A percentile compares a stretch with the other conserved stretches of the same genome.
These are phyloP conservation scores for Agelas oroides DNA, from an alignment of 37 sponge, comb jelly and placozoan genomes.

Conservation along the genomic window DNA sequence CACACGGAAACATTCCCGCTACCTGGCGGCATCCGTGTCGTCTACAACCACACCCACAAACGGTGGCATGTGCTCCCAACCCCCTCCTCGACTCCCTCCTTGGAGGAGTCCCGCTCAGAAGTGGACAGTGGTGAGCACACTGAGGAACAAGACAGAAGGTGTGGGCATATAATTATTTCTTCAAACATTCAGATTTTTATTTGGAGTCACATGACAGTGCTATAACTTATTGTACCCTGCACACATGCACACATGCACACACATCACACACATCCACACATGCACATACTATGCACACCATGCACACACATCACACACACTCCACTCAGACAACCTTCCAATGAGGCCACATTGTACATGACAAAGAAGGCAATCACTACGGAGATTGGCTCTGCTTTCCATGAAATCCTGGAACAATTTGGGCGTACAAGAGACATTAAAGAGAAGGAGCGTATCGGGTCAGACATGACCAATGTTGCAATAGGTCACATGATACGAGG, in stretches of 20 bases:
- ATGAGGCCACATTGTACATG: neutral
- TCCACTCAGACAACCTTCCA: no score
- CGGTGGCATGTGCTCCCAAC: slow-evolving; percentile 81
- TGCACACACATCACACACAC: no score
- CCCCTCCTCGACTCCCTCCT: slow-evolving; percentile 9
- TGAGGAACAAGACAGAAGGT: neutral
- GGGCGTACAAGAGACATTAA: neutral
- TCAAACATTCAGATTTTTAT: no score
- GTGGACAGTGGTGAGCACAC: slow-evolving; percentile 20
- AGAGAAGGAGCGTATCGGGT: slow-evolving; percentile 60
- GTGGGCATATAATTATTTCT: no score
- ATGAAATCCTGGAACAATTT: slow-evolving; percentile 47
- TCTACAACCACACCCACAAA: slow-evolving; percentile 73
- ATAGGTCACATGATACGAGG: slow-evolving; percentile 80
- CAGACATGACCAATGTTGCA: slow-evolving; percentile 59
- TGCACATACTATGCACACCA: no score
- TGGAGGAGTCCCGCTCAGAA: neutral
- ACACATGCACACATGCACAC: no score
- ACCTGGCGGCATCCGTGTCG: slow-evolving; percentile 69
- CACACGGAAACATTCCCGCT: slow-evolving; percentile 61
- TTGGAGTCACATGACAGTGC: no score
- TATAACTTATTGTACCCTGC: no score
- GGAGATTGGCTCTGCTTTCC: slow-evolving; percentile 56
- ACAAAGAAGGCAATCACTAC: slow-evolving; percentile 49
- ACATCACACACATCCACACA: no score